These are phyloP conservation scores for Anabacerthia variegaticeps DNA, from an alignment of 2,797 vertebrate species.

Conservation along the genomic window DNA sequence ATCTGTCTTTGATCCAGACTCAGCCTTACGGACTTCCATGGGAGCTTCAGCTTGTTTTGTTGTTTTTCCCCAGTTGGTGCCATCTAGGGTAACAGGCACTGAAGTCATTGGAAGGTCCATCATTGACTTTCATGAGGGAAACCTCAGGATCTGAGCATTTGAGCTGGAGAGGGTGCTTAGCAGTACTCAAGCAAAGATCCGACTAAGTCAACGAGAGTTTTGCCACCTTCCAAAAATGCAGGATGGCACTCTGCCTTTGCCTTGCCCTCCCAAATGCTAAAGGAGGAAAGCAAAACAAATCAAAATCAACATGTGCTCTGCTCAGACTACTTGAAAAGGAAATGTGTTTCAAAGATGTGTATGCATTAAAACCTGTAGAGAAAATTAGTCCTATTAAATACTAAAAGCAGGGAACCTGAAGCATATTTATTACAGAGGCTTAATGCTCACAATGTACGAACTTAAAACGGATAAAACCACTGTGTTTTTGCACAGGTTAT, in stretches of 20 bases:
- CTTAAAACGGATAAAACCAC: not conserved
- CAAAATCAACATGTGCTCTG: not conserved
- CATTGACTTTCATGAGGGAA: conserved; percentile 59
- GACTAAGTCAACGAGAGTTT: conserved; percentile 48
- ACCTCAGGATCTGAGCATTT: conserved; percentile 44
- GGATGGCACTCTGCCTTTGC: not conserved
- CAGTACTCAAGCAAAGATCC: conserved; percentile 52
- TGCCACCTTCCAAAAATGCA: conserved; percentile 36
- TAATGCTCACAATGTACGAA: not conserved
- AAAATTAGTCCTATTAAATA: not conserved
- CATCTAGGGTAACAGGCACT: not conserved
- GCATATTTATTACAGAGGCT: not conserved
- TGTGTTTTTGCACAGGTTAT: not conserved
- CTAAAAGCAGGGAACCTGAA: not conserved
- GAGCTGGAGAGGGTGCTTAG: conserved; percentile 44
- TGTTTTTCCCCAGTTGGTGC: not conserved
- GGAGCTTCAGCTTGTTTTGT: not conserved
- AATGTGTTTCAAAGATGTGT: not conserved
- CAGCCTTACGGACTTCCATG: not conserved
- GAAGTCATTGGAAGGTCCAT: not conserved
- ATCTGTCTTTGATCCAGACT: not conserved
- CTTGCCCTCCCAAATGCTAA: not conserved
- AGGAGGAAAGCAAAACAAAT: not conserved
- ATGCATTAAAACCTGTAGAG: not conserved
- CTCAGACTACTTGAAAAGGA: not conserved